Percentiles rank a stretch among this genome's conserved stretches.
phyloP scores from a whole-genome alignment of 2,888 invertebrate genomes.

The Agrotis ipsilon region DNA sequence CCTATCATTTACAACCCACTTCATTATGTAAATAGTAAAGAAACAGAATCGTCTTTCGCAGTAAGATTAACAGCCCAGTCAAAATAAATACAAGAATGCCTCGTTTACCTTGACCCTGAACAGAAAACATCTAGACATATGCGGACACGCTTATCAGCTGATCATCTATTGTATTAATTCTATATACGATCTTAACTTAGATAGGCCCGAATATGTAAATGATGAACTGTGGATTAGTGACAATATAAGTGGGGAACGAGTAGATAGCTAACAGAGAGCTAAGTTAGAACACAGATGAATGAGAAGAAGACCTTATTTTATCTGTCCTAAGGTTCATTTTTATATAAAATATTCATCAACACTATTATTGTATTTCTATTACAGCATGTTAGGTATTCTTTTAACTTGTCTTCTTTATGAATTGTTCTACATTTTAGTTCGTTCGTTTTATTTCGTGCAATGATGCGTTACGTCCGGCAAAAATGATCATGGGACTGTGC shows the following conservation, averaged over 20 bases:
- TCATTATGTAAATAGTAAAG: conserved; percentile 16
- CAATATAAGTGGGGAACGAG: conserved; percentile 8
- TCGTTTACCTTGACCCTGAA: conserved; percentile 31
- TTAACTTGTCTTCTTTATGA: no score
- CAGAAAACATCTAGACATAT: neutral
- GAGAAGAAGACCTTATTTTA: no score
- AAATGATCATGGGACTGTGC: neutral
- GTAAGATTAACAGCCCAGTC: conserved; percentile 3
- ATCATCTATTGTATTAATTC: conserved; percentile 22
- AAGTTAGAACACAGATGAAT: no score
- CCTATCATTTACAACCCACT: conserved; percentile 7
- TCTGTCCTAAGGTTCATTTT: no score
- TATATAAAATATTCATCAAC: no score
- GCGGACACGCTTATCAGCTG: conserved; percentile 36
- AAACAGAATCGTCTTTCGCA: conserved; percentile 15
- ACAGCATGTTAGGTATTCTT: no score
- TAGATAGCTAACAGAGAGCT: conserved; percentile 9
- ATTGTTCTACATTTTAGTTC: no score
- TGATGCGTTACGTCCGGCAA: neutral
- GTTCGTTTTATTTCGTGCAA: neutral
- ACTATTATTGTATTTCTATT: no score
- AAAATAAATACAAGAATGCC: conserved; percentile 15
- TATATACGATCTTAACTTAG: conserved; percentile 29
- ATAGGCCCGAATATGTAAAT: conserved; percentile 33
- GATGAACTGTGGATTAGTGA: conserved; percentile 21